Base-by-base conservation (phyloP, 1,140 invertebrate species). In the Aphaenogaster rudis region DNA sequence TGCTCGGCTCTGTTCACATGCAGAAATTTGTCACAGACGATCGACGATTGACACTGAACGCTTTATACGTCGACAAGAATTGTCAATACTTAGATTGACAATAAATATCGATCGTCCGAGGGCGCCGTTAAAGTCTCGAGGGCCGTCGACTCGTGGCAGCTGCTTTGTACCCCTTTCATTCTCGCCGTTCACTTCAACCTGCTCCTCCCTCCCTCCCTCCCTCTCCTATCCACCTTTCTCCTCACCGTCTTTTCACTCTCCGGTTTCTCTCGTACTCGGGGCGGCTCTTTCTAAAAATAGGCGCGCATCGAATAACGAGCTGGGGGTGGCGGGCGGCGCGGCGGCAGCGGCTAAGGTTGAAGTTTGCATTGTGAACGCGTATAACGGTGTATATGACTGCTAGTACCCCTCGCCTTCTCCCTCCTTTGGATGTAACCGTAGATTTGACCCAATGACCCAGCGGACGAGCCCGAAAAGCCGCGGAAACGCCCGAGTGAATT, bases 361-460 rank as follows among this genome's bases (percentile, higher is more conserved):
- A 93, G 93, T 93, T 94, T 94, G 93, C 91, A 94, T 94, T 94
- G 92, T 93, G 91, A 93, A 92, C 88, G 88, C 85, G 89, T 85
- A 90, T 86, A 89, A 82, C 67, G 86, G 79, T 82, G 89, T 88
- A 71, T 85, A 86, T 87, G 79, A 87, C 90, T 89, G 90, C 82
- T 88, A 86, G 88, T 88, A 91, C 63, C 76, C 11, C 8, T 28
- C n/a, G n/a, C 39, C 52, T 36, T 50, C 45, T 39, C 87, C 87
- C 90, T 90, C 91, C 90, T 86, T 77, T 88, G 69, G 84, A 90
- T 92, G 90, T 91, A 88, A 91, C 90, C 91, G 85, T 92, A 88
- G 87, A 93, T 94, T 93, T 94, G 94, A 94, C 94, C 94, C 92
- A 94, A 94, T 94, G 94, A 94, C 94, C 94, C 88, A 90, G 80